Evolutionary conservation across 2,888 invertebrate genomes (phyloP), one percentile per base, ranked within the genome.

Genomic region (Parnassius glacialis): DNA sequence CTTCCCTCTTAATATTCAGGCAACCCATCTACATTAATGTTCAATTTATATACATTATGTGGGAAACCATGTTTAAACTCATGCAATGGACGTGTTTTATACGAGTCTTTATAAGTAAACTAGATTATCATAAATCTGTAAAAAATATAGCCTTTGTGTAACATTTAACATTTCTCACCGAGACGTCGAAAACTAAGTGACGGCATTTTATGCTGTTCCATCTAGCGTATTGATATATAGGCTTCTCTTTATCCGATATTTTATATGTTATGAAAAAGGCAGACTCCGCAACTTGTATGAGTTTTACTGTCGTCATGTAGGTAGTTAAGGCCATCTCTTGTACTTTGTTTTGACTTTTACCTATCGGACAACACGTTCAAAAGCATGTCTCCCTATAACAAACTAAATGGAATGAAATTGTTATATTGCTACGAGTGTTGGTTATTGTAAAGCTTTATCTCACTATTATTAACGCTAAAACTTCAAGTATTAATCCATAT

Each of bases 91-190:
- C 88, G 89, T 86, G 81, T 85, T 83, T 77, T 74, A 34, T 79
- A 73, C 68, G 70, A 80, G 76, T 83, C 74, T 81, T 78, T 74
- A 75, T 78, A 77, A 74, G 77, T 80, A 52, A 82, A 79, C 79
- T 82, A 78, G 73, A 75, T 77, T 76, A 77, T 80, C 83, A 76
- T 89, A 89, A 81, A 89, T 84, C 83, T 87, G 89, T 86, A 85
- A 89, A 90, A 90, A 90, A 90, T 89, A 89, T 85, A 84, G 81
- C 79, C 78, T 83, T 80, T 81, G 76, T 82, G 79, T 84, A 20
- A 84, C 79, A 80, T 79, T 79, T 72, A 71, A 74, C 20, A 20
- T 20, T 74, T 77, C 70, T 78, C 78, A 73, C 75, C 74, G 76
- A 76, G 78, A 80, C 76, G 70, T 80, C 78, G 71, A 80, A 78